Evolutionary conservation across 1,140 invertebrate genomes (phyloP).

Genomic region (Protaetia brevitarsis): DNA sequence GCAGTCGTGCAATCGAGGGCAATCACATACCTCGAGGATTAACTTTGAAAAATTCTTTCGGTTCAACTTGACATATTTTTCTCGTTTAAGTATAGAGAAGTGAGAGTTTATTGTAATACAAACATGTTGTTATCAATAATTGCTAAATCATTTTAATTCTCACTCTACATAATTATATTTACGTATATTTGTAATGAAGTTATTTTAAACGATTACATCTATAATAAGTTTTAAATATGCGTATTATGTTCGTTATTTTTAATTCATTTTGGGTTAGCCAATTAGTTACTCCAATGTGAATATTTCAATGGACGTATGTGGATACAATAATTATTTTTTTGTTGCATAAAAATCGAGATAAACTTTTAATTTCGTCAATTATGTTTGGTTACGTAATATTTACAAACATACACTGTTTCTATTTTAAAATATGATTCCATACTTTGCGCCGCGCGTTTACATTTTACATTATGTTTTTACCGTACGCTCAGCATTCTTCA

Average conservation of each 20-base stretch:
- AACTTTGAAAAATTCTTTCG: neutral
- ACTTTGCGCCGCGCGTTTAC: neutral
- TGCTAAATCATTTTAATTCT: no score
- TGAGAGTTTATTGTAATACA: no score
- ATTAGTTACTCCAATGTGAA: no score
- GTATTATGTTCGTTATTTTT: neutral
- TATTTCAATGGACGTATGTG: no score
- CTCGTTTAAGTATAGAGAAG: no score
- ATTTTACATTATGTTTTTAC: neutral
- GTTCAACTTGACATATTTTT: constrained; percentile 12
- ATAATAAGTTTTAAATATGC: no score
- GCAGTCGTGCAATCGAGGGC: neutral
- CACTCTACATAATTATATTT: no score
- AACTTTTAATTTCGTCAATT: constrained; percentile 5
- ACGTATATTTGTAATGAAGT: neutral
- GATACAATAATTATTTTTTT: neutral
- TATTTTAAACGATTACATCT: neutral
- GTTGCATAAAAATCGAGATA: neutral
- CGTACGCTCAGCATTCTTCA: neutral
- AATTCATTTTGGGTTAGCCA: no score
- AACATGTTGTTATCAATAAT: no score
- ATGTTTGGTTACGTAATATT: constrained; percentile 7
- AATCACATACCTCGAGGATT: neutral
- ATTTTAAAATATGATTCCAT: constrained; percentile 17
- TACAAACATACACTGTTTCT: constrained; percentile 10